Conservation (phyloP, 1,140 invertebrate species). For the Pachyrhynchus sulphureomaculatus region DNA sequence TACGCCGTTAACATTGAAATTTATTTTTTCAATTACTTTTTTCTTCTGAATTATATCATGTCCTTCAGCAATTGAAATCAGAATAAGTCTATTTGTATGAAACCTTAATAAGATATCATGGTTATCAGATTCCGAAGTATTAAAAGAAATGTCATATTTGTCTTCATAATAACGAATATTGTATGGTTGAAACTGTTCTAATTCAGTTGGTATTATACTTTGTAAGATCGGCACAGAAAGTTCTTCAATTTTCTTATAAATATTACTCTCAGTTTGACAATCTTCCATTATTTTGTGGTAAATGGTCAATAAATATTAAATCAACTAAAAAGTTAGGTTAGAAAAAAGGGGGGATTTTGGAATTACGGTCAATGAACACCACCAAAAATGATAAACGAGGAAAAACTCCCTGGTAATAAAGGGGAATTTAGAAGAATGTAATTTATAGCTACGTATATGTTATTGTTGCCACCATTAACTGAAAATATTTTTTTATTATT, state of each 20-base stretch:
- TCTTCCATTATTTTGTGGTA: neutral
- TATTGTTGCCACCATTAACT: no score
- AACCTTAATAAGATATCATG: slow-evolving; percentile 21
- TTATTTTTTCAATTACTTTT: slow-evolving; percentile 19
- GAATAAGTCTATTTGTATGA: slow-evolving; percentile 20
- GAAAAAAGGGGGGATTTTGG: no score
- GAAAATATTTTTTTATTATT: no score
- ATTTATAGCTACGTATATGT: no score
- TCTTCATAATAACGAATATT: slow-evolving; percentile 24
- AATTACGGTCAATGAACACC: no score
- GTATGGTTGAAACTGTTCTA: slow-evolving; percentile 14
- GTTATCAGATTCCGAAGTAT: slow-evolving; percentile 1
- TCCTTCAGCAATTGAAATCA: slow-evolving; percentile 24
- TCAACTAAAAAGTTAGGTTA: no score
- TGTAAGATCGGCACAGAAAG: slow-evolving; percentile 22
- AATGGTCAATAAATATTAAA: no score
- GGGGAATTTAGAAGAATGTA: no score
- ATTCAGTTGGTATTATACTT: slow-evolving; percentile 2
- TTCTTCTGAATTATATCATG: slow-evolving; percentile 22
- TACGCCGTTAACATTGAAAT: slow-evolving; percentile 20
- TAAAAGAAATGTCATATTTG: slow-evolving; percentile 21
- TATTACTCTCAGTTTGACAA: neutral
- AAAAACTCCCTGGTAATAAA: no score
- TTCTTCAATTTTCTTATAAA: slow-evolving; percentile 16
- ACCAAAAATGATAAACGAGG: no score